Evolutionary conservation across 2,797 vertebrate species (phyloP), one percentile per base, ranked within the genome.

Genomic region (Tokudaia tokunoshimensis): DNA sequence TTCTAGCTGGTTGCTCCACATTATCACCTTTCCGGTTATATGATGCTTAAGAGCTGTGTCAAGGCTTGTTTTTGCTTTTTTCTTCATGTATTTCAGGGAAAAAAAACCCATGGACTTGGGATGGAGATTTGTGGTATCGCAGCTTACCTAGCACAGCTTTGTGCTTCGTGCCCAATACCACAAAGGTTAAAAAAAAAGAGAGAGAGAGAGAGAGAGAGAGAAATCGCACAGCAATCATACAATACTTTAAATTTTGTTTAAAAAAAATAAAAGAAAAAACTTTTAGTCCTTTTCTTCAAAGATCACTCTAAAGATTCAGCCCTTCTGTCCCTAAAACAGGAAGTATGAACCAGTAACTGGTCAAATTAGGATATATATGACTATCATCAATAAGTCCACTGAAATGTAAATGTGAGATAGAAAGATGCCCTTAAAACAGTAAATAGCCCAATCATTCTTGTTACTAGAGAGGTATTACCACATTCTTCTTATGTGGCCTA

Each of bases 251-350:
- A 86, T 55, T 95, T 93, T 93, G 70, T 74, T 76, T 22, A 47
- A n/a, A n/a, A 78, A 79, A 82, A 61, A 10, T 15, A 15, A 7
- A 47, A 76, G 26, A 26, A 10, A n/a, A 70, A 70, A 26, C 3
- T 15, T 78, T 19, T 78, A 93, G 67, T 80, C 61, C 70, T 95
- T 91, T 57, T 79, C 75, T 95, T 86, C 92, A 91, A 79, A 92
- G 91, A 93, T 86, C 59, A 75, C 15, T 57, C 55, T 81, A 44
- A 84, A 94, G 92, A 94, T 78, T 93, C 75, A 84, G 63, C 24
- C 52, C 82, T 80, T 61, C 63, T 59, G 83, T 29, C 70, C 67
- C 17, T 41, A 93, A 86, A 15, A 93, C 63, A 92, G 94, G 84
- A 96, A 94, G 78, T 67, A 85, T 12, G 65, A 96, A 91, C 67